These are phyloP conservation scores for Gambusia holbrooki DNA, from an alignment of 2,113 vertebrate species.

Conservation along the genomic window DNA sequence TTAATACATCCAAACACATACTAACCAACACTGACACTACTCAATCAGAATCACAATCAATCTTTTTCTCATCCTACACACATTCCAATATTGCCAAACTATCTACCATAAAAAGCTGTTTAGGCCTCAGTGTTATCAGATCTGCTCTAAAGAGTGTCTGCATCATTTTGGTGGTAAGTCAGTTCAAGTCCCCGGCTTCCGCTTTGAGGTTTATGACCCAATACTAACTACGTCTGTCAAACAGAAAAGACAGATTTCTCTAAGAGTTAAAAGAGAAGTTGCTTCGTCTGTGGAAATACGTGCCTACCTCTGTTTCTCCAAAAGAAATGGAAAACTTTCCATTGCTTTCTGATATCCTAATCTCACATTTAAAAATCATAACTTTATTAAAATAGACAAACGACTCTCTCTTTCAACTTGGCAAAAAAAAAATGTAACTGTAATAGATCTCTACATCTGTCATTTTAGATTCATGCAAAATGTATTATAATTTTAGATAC, in stretches of 20 bases:
- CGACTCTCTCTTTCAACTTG: not conserved
- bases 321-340: not conserved
- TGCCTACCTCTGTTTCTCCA: not conserved
- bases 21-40: not conserved
- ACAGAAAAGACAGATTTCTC: not conserved
- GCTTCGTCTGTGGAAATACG: not conserved
- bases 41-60: conserved; percentile 6
- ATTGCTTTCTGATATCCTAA: not conserved
- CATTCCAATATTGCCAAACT: conserved; percentile 24
- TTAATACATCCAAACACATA: conserved; percentile 27
- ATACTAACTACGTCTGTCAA: not conserved
- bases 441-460: not conserved
- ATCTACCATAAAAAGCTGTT: conserved; percentile 17
- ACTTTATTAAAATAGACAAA: too few species aligned
- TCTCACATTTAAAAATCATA: not conserved
- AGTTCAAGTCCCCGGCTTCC: conserved; percentile 2
- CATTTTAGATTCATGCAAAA: not conserved
- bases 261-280: not conserved
- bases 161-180: conserved; percentile 16
- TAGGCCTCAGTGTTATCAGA: conserved; percentile 7
- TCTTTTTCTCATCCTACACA: not conserved
- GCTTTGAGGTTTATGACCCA: not conserved
- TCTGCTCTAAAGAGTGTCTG: not conserved
- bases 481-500: not conserved
- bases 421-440: not conserved